Conservation (phyloP, 2,888 invertebrate genomes). For the Unio pictorum region DNA sequence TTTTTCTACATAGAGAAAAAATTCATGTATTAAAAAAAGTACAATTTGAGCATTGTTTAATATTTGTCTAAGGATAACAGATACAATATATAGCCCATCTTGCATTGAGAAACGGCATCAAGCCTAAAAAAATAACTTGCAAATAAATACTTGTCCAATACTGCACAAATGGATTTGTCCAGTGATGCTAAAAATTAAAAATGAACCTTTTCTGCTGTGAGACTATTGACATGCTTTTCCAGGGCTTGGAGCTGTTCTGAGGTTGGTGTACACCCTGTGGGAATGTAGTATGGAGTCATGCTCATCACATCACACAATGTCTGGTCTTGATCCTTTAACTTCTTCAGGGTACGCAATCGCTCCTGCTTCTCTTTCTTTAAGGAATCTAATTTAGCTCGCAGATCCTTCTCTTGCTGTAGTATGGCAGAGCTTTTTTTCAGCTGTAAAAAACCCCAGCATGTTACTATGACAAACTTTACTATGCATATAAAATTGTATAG, state of each 20-base stretch:
- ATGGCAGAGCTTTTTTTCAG: conserved; percentile 45
- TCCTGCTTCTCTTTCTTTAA: conserved; percentile 63
- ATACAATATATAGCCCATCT: too few species aligned
- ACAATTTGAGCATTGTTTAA: too few species aligned
- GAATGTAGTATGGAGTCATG: conserved; percentile 66
- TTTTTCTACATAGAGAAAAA: too few species aligned
- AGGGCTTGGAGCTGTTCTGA: conserved; percentile 61
- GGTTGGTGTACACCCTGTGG: conserved; percentile 61
- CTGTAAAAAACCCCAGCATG: conserved; percentile 23
- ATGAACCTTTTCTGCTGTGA: conserved; percentile 63
- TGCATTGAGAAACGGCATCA: too few species aligned
- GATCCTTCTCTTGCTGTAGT: conserved; percentile 61
- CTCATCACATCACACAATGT: conserved; percentile 64
- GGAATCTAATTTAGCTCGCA: conserved; percentile 52
- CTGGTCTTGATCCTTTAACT: conserved; percentile 61
- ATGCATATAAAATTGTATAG: neutral
- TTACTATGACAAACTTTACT: neutral
- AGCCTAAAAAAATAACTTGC: too few species aligned
- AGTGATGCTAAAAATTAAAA: too few species aligned
- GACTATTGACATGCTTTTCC: conserved; percentile 64
- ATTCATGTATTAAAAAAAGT: too few species aligned
- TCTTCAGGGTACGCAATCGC: conserved; percentile 56
- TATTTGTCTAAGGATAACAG: too few species aligned
- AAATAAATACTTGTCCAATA: too few species aligned
- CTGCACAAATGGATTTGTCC: too few species aligned